Percentiles rank a stretch among this genome's conserved stretches.
Conservation (phyloP, 1,140 invertebrate species). For the Phenacoccus solenopsis region DNA sequence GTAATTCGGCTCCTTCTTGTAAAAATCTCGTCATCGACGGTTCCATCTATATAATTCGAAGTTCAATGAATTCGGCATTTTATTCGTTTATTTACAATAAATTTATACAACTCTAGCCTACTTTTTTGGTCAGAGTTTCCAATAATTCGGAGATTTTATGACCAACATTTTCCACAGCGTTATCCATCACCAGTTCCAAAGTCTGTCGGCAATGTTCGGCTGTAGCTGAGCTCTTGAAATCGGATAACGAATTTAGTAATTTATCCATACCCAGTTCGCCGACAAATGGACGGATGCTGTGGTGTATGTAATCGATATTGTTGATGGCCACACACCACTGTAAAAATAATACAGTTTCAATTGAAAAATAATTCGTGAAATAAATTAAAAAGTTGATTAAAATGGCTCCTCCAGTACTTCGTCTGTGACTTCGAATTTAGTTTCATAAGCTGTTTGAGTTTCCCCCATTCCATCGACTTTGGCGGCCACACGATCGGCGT, state of each 20-base stretch:
- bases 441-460: constrained; percentile 46
- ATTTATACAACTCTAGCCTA: too few species aligned
- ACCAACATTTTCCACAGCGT: constrained; percentile 69
- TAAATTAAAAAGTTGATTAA: not conserved
- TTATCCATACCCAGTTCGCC: constrained; percentile 65
- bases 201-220: constrained; percentile 67
- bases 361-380: not conserved
- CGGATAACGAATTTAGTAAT: constrained; percentile 58
- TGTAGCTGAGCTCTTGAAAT: constrained; percentile 55
- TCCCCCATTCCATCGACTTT: constrained; percentile 51
- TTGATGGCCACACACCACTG: constrained; percentile 88
- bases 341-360: constrained; percentile 23
- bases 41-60: constrained; percentile 44
- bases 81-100: too few species aligned
- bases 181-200: constrained; percentile 68
- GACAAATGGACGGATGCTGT: constrained; percentile 66
- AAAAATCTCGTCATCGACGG: constrained; percentile 58
- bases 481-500: constrained; percentile 65
- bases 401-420: constrained; percentile 43
- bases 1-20: constrained; percentile 63
- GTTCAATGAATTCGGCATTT: too few species aligned
- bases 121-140: constrained; percentile 60
- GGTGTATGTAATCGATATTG: constrained; percentile 87
- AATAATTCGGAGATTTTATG: constrained; percentile 77
- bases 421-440: constrained; percentile 65